These are phyloP conservation scores for Carcina quercana DNA, from an alignment of 2,888 invertebrate species.

Conservation along the genomic window DNA sequence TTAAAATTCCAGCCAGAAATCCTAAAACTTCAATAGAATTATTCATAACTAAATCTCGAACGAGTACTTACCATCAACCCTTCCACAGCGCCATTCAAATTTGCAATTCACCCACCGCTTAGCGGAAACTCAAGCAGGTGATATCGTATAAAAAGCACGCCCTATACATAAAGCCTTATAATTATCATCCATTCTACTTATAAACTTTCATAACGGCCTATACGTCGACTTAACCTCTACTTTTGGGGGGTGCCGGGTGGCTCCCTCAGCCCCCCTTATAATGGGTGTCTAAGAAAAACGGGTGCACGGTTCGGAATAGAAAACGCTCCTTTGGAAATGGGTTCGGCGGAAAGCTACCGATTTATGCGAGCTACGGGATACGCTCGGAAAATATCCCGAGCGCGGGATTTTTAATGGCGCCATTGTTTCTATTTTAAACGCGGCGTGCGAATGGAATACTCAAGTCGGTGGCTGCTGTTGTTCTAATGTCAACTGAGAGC, in stretches of 20 bases:
- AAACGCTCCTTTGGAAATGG: conserved; percentile 72
- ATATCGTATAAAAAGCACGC: conserved; percentile 64
- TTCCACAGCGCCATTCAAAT: conserved; percentile 23
- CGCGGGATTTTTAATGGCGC: conserved; percentile 71
- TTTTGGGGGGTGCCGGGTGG: conserved; percentile 41
- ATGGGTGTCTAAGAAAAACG: conserved; percentile 73
- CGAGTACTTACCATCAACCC: conserved; percentile 11
- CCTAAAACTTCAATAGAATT: conserved; percentile 10
- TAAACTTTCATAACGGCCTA: conserved; percentile 74
- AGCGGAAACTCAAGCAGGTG: conserved; percentile 43
- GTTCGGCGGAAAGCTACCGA: conserved; percentile 72
- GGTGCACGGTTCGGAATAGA: conserved; percentile 71
- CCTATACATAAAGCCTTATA: conserved; percentile 63
- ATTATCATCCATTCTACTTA: conserved; percentile 74
- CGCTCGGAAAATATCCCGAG: conserved; percentile 68
- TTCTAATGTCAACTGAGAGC: too few species aligned
- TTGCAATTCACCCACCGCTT: conserved; percentile 29
- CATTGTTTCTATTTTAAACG: conserved; percentile 73
- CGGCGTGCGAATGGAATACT: conserved; percentile 68
- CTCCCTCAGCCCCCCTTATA: conserved; percentile 41
- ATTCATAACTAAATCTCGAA: conserved; percentile 15
- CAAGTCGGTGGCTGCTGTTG: conserved; percentile 33
- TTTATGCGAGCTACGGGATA: conserved; percentile 70
- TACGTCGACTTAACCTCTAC: conserved; percentile 72
- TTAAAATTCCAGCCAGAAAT: too few species aligned